A percentile compares a stretch with the other conserved stretches of the same genome.
Evolutionary conservation across 2,888 invertebrate genomes (phyloP).

Genomic region (Osmoderma eremita): DNA sequence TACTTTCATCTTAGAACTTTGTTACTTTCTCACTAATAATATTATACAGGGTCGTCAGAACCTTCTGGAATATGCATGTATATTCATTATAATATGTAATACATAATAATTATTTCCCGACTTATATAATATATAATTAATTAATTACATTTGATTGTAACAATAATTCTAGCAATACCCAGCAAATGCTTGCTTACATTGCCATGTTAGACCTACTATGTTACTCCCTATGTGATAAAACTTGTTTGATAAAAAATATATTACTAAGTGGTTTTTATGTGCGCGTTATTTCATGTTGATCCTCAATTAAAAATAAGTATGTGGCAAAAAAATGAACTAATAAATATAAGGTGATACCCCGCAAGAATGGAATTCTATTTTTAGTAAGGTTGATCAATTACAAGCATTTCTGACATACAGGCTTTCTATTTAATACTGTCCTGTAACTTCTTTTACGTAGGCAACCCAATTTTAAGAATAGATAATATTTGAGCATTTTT

Average conservation of each 20-base stretch:
- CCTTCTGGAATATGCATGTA: slow-evolving; percentile 26
- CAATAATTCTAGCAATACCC: slow-evolving; percentile 43
- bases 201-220: slow-evolving; percentile 48
- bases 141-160: slow-evolving; percentile 18
- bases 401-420: too few species aligned
- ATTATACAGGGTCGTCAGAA: slow-evolving; percentile 28
- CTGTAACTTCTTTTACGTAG: too few species aligned
- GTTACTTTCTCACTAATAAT: slow-evolving; percentile 18
- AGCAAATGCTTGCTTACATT: slow-evolving; percentile 50
- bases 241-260: slow-evolving; percentile 44
- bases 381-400: too few species aligned
- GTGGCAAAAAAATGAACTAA: too few species aligned
- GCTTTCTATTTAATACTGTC: too few species aligned
- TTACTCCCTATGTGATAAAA: slow-evolving; percentile 49
- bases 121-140: slow-evolving; percentile 17
- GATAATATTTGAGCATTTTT: too few species aligned
- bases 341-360: too few species aligned
- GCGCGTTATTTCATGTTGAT: slow-evolving; percentile 30
- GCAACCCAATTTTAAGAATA: too few species aligned
- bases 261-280: slow-evolving; percentile 40
- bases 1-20: slow-evolving; percentile 33
- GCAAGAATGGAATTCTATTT: too few species aligned
- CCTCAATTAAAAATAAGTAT: too few species aligned
- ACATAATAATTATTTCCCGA: slow-evolving; percentile 9
- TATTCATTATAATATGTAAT: slow-evolving; percentile 1